Evolutionary conservation across 1,140 invertebrate genomes (phyloP).

Genomic region (Pseudomyrmex concolor): DNA sequence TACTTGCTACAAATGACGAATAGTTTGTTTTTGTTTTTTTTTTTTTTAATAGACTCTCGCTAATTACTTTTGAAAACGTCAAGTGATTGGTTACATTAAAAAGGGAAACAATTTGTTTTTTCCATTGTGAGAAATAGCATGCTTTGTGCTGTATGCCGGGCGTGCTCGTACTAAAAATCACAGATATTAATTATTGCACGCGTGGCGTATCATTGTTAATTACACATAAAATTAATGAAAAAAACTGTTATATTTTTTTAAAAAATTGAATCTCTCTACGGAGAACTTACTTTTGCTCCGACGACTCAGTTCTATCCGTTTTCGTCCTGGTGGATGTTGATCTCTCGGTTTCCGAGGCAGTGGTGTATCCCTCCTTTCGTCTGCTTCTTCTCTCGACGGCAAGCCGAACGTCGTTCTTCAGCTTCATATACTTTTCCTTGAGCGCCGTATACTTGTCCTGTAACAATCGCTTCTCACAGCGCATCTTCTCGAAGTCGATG

Average conservation of each 20-base stretch:
- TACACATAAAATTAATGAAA: background rate
- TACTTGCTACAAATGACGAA: too few relatives aligned
- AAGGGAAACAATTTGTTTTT: slow-evolving; percentile 14
- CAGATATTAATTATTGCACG: slow-evolving; percentile 9
- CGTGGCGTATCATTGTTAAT: background rate
- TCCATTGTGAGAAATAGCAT: slow-evolving; percentile 47
- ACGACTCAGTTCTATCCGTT: slow-evolving; percentile 82
- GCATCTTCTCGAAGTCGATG: slow-evolving; percentile 87
- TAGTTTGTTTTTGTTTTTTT: too few relatives aligned
- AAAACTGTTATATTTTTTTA: background rate
- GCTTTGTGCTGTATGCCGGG: slow-evolving; percentile 42
- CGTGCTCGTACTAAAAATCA: slow-evolving; percentile 35
- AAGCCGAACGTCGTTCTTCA: slow-evolving; percentile 91
- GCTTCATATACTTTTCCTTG: slow-evolving; percentile 92
- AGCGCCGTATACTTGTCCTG: slow-evolving; percentile 92
- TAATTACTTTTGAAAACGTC: slow-evolving; percentile 29
- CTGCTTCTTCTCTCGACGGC: slow-evolving; percentile 86
- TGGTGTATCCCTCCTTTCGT: slow-evolving; percentile 86
- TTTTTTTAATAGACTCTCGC: slow-evolving; percentile 3
- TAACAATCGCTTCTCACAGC: slow-evolving; percentile 89
- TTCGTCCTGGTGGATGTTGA: slow-evolving; percentile 85
- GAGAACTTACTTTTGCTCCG: slow-evolving; percentile 83
- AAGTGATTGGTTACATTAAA: slow-evolving; percentile 14
- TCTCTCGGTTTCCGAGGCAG: slow-evolving; percentile 91
- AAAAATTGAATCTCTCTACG: background rate